phyloP scores from a whole-genome alignment of 2,113 vertebrate species.

The Syngnathus typhle region DNA sequence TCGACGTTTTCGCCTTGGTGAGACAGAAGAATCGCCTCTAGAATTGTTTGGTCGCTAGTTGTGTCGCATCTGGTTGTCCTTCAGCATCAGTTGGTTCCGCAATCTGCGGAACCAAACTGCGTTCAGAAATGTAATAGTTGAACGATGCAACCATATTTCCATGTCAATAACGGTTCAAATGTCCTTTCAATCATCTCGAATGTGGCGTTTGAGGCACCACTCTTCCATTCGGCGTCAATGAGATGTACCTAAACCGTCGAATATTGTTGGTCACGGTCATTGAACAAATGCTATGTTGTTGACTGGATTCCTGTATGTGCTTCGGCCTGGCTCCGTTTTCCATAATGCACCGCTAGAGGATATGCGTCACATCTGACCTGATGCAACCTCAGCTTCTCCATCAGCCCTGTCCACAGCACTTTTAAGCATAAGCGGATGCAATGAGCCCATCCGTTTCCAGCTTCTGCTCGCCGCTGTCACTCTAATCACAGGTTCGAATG shows the following conservation, averaged over 20 bases:
- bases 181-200: no score
- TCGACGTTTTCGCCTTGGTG: slow-evolving; percentile 31
- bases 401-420: slow-evolving; percentile 9
- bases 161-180: no score
- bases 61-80: not conserved
- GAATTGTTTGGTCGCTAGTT: no score
- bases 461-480: not conserved
- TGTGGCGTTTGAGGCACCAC: not conserved
- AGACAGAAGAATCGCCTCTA: not conserved
- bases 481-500: not conserved
- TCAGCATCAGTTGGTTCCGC: slow-evolving; percentile 7
- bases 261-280: not conserved
- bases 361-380: slow-evolving; percentile 9
- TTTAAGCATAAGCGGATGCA: slow-evolving; percentile 24
- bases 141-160: rapidly evolving
- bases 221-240: slow-evolving; percentile 1
- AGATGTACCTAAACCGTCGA: not conserved
- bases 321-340: slow-evolving; percentile 8
- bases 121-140: rapidly evolving
- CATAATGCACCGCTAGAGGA: slow-evolving; percentile 58
- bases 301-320: slow-evolving; percentile 19
- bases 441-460: not conserved
- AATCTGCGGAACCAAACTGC: not conserved
- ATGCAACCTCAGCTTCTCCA: slow-evolving; percentile 25
- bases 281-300: slow-evolving; percentile 10